These are phyloP conservation scores for Sylvietta virens DNA, from an alignment of 2,113 vertebrate species.

Conservation along the genomic window DNA sequence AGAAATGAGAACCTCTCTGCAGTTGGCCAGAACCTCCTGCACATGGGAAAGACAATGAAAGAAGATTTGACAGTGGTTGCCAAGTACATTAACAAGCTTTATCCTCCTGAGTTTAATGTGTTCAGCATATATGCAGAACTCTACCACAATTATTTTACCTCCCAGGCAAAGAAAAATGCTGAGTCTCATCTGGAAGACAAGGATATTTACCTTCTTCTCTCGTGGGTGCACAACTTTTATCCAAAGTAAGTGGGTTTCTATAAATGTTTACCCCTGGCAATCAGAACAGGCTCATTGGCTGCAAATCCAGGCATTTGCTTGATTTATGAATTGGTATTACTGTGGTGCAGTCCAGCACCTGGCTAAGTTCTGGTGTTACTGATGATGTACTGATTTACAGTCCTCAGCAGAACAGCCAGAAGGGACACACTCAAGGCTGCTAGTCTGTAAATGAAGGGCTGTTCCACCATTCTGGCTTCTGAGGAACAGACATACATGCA, in stretches of 20 bases:
- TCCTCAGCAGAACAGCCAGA: neutral
- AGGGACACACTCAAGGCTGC: neutral
- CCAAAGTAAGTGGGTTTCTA: slow-evolving; percentile 71
- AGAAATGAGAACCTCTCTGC: slow-evolving; percentile 43
- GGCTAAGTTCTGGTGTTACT: neutral
- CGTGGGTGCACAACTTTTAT: slow-evolving; percentile 81
- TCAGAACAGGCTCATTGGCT: neutral
- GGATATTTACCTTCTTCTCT: slow-evolving; percentile 79
- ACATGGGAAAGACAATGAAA: slow-evolving; percentile 78
- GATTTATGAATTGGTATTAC: neutral
- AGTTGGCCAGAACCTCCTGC: slow-evolving; percentile 72
- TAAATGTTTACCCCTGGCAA: neutral
- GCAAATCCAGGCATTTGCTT: neutral
- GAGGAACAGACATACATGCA: neutral
- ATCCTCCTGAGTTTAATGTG: slow-evolving; percentile 77
- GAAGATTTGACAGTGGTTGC: slow-evolving; percentile 79
- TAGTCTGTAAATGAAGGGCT: neutral
- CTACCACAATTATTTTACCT: slow-evolving; percentile 80
- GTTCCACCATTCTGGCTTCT: neutral
- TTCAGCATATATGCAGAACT: slow-evolving; percentile 75
- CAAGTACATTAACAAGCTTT: slow-evolving; percentile 71
- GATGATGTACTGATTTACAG: neutral
- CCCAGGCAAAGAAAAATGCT: slow-evolving; percentile 47
- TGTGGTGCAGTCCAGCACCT: neutral
- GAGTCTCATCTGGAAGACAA: slow-evolving; percentile 67